Evolutionary conservation across 1,140 invertebrate genomes (phyloP), one percentile per base, ranked within the genome.

Genomic region (Pentalonia nigronervosa): DNA sequence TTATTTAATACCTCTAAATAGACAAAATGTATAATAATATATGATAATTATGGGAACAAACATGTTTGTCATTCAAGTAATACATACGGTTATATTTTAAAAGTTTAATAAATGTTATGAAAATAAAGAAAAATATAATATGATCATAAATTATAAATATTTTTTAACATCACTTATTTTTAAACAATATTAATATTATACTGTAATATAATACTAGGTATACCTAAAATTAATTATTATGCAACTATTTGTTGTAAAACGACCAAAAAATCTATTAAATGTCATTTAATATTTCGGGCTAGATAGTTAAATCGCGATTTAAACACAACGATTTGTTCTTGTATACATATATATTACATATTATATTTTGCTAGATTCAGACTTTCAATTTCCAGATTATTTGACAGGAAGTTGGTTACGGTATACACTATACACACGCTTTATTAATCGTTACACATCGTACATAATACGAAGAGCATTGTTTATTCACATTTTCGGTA

Each of bases 371-470:
- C 21, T 9, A 36, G 34, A 34, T 41, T 56, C 21, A 36, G 7
- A 20, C 56, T 53, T 47, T 53, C 48, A 25, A 53, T 89, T 53
- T 89, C 34, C 50, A 25, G 34, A 41, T 56, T 56, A 41, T 53
- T 56, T 36, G 23, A 89, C 88, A 50, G 88, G 88, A 89, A 89
- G 88, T 56, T 25, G 7, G 34, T 89, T 25, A 34, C 87, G 17
- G 48, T 53, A 36, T 23, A 34, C 14, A 25, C n/a, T 53, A 36
- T 23, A 34, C 14, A 25, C n/a, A n/a, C 23, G 23, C 14, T 53
- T 56, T 56, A 89, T 89, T 89, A 56, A 56, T 89, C 88, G 50
- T 89, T 89, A 56, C 88, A 41, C 88, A 50, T 89, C 88, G 48
- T 21, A 89, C 11, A 41, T 7, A 56, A 84, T 41, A 84, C 36